These are phyloP conservation scores for Byasa hedistus DNA, from an alignment of 2,888 invertebrate genomes.

Conservation along the genomic window DNA sequence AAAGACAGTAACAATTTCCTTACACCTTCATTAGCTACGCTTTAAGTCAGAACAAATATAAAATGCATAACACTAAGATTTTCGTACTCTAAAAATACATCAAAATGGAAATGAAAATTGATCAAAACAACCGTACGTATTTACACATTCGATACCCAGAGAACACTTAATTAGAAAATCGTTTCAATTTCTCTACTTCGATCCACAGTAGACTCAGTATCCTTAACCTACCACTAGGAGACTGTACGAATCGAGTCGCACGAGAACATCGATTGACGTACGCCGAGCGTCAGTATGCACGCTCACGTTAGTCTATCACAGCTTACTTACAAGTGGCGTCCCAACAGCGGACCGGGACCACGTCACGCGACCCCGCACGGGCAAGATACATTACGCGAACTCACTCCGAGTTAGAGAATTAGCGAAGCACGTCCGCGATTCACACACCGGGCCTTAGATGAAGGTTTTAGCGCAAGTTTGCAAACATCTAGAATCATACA, in stretches of 20 bases:
- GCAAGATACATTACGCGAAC: slow-evolving; percentile 45
- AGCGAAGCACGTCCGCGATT: slow-evolving; percentile 7
- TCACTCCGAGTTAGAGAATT: slow-evolving; percentile 11
- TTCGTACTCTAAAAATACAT: slow-evolving; percentile 69
- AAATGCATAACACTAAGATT: slow-evolving; percentile 69
- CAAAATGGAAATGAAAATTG: slow-evolving; percentile 63
- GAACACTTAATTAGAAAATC: slow-evolving; percentile 59
- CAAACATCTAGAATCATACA: slow-evolving; percentile 40
- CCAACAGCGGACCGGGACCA: slow-evolving; percentile 36
- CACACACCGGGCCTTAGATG: not conserved
- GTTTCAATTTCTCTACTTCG: slow-evolving; percentile 49
- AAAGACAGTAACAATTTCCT: slow-evolving; percentile 63
- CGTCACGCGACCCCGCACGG: slow-evolving; percentile 37
- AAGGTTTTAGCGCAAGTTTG: slow-evolving; percentile 6
- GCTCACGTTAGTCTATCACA: slow-evolving; percentile 76
- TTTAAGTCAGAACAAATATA: slow-evolving; percentile 67
- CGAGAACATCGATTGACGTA: slow-evolving; percentile 12
- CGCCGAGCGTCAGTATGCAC: slow-evolving; percentile 47
- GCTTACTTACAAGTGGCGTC: slow-evolving; percentile 63
- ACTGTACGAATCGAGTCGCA: slow-evolving; percentile 45
- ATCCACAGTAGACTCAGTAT: slow-evolving; percentile 49
- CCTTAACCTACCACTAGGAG: slow-evolving; percentile 65
- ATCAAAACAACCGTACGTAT: slow-evolving; percentile 64
- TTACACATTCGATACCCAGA: slow-evolving; percentile 69
- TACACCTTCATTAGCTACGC: slow-evolving; percentile 53